A percentile compares a stretch with the other conserved stretches of the same genome.
Evolutionary conservation across 23 tunicate genomes (phyloP).

Genomic region (Ascidia mentula): DNA sequence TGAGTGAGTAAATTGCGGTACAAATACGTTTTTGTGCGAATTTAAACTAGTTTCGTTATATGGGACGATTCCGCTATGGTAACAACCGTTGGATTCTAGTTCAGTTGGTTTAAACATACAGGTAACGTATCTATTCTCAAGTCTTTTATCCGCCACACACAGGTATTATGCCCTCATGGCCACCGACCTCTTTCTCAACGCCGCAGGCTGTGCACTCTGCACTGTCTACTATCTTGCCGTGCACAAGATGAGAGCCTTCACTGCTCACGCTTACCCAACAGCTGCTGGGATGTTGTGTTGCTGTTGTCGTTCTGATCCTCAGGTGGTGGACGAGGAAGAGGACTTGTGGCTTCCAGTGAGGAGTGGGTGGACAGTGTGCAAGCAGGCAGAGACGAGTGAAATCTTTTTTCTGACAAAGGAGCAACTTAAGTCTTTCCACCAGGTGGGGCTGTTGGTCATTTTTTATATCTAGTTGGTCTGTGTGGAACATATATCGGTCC

Average conservation of each 20-base stretch:
- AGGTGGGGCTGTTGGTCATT: slow-evolving; percentile 12
- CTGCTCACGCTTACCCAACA: slow-evolving; percentile 73
- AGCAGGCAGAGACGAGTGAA: slow-evolving; percentile 93
- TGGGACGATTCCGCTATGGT: too few species aligned
- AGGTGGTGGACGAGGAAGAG: slow-evolving; percentile 17
- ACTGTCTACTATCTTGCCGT: slow-evolving; percentile 62
- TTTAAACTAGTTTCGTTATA: too few species aligned
- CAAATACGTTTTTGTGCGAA: too few species aligned
- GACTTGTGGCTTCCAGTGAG: slow-evolving; percentile 32
- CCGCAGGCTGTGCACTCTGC: slow-evolving; percentile 55
- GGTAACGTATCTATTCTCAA: not conserved
- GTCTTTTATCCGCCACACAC: not conserved
- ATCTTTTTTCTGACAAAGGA: slow-evolving; percentile 66
- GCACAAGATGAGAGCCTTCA: slow-evolving; percentile 69
- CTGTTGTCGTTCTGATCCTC: slow-evolving; percentile 6
- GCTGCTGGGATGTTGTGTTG: slow-evolving; percentile 51
- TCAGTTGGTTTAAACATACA: not conserved
- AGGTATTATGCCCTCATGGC: slow-evolving; percentile 67
- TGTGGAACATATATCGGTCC: too few species aligned
- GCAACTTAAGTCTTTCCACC: slow-evolving; percentile 38
- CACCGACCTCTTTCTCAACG: slow-evolving; percentile 38
- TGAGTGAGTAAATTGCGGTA: slow-evolving; percentile 12
- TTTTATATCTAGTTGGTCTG: too few species aligned
- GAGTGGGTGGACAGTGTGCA: slow-evolving; percentile 82
- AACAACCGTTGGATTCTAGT: not conserved